Evolutionary conservation across 2,888 invertebrate genomes (phyloP).

Genomic region (Oxycera nigricornis): DNA sequence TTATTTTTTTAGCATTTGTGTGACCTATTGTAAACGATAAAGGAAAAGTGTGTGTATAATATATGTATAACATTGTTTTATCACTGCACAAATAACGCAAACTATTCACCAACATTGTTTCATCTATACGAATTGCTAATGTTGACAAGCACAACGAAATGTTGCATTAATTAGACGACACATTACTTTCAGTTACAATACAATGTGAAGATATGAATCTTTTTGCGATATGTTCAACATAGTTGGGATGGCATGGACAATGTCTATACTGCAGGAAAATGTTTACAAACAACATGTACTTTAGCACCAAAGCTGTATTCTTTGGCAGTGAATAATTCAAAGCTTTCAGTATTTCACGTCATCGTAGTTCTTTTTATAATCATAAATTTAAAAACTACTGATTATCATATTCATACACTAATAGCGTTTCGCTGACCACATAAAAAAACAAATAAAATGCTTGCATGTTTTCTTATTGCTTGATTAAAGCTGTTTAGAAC

Average conservation of each 20-base stretch:
- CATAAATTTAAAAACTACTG: neutral
- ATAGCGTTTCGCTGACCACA: no score
- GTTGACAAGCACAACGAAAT: neutral
- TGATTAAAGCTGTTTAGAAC: no score
- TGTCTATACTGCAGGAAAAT: neutral
- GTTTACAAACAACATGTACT: neutral
- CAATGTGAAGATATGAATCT: neutral
- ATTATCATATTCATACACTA: neutral
- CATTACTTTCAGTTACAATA: neutral
- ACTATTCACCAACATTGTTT: neutral
- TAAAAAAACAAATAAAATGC: neutral
- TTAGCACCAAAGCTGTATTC: neutral
- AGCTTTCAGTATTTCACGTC: neutral
- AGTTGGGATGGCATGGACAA: neutral
- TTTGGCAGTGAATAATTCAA: neutral
- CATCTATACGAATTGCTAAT: neutral
- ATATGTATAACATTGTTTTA: neutral
- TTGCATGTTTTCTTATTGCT: no score
- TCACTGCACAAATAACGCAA: neutral
- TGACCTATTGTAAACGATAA: neutral
- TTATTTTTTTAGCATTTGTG: neutral
- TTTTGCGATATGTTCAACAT: constrained; percentile 3
- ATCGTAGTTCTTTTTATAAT: neutral
- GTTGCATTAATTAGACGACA: neutral
- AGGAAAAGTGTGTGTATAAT: constrained; percentile 15